Percentiles rank a stretch among this genome's conserved stretches.
Evolutionary conservation across 2,113 vertebrate species (phyloP).

Genomic region (Cephalopterus ornatus): DNA sequence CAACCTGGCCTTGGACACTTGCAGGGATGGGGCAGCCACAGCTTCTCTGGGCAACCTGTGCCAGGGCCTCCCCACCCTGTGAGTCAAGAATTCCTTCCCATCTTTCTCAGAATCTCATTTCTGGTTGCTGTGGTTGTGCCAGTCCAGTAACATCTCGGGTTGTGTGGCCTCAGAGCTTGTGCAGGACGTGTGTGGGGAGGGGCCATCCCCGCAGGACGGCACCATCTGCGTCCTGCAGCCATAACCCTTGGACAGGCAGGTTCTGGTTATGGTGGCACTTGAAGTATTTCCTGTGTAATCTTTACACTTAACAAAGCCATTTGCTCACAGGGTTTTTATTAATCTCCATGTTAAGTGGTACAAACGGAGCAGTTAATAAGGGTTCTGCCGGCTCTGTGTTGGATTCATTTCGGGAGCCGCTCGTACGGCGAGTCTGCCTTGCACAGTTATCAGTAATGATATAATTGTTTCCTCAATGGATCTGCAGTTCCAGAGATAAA

Average conservation of each 20-base stretch:
- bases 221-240: rapidly evolving
- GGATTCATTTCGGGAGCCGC: not conserved
- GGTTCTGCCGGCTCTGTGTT: not conserved
- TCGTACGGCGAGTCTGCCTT: not conserved
- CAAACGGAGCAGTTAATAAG: not conserved
- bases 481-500: not conserved
- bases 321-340: too few species aligned
- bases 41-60: not conserved
- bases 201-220: rapidly evolving
- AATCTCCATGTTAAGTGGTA: not conserved
- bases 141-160: rapidly evolving
- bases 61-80: not conserved
- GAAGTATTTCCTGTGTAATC: not conserved
- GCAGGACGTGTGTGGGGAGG: rapidly evolving
- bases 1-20: not conserved
- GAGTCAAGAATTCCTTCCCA: not conserved
- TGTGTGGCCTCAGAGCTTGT: rapidly evolving
- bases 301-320: not conserved
- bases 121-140: rapidly evolving
- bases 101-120: not conserved
- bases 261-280: rapidly evolving
- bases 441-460: not conserved
- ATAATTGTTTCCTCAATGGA: not conserved
- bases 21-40: not conserved
- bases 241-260: too few species aligned